Evolutionary conservation across 2,113 vertebrate species (phyloP).

Genomic region (Benitochromis conjunctus): DNA sequence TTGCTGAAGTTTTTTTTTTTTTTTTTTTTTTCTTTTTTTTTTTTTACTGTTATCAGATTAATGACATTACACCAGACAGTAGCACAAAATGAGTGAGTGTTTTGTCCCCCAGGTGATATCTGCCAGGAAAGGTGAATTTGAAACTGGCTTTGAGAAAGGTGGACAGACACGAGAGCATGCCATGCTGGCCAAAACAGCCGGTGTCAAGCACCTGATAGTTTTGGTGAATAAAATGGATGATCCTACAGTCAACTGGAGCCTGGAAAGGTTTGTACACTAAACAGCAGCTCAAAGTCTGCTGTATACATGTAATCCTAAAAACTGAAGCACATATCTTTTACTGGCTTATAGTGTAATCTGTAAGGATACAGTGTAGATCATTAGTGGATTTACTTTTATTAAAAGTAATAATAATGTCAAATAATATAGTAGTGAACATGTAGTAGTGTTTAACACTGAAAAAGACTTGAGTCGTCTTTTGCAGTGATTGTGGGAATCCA

Average conservation of each 20-base stretch:
- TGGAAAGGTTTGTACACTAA: conserved; percentile 79
- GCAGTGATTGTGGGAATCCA: neutral
- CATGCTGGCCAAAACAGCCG: conserved; percentile 98
- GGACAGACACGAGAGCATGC: conserved; percentile 98
- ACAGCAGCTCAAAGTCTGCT: neutral
- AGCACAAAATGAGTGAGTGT: neutral
- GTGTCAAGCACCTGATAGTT: conserved; percentile 97
- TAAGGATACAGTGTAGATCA: neutral
- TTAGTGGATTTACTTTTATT: neutral
- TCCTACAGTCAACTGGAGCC: conserved; percentile 97
- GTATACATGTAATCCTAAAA: neutral
- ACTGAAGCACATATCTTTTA: neutral
- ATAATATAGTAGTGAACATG: too few relatives aligned
- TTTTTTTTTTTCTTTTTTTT: too few relatives aligned
- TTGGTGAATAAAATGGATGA: conserved; percentile 99
- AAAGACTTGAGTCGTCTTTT: neutral
- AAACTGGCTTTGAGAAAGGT: conserved; percentile 99
- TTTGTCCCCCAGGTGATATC: conserved; percentile 87
- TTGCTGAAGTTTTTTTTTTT: too few relatives aligned
- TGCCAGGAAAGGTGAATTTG: conserved; percentile 97
- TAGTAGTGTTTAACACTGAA: neutral
- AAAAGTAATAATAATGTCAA: neutral
- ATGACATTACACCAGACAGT: neutral
- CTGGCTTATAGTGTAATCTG: neutral
- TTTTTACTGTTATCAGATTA: neutral